These are phyloP conservation scores for Tupaia chinensis DNA, from an alignment of 2,113 vertebrate species.

Conservation along the genomic window DNA sequence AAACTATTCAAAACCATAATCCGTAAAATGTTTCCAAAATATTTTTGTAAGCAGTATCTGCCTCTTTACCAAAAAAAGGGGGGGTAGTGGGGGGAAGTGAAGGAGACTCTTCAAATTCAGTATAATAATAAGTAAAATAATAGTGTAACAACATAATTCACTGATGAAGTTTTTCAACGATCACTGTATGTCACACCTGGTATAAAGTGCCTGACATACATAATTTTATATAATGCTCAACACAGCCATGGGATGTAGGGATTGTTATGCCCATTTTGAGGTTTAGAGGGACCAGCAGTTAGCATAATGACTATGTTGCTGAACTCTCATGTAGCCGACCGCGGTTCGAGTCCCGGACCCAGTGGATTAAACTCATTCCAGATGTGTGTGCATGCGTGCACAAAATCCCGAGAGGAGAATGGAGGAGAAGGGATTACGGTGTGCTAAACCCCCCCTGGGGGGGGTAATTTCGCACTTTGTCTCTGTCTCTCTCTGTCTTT, in stretches of 20 bases:
- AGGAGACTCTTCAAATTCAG: background rate
- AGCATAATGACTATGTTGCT: no score
- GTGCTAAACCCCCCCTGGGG: no score
- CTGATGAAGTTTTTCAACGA: background rate
- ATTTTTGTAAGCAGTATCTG: background rate
- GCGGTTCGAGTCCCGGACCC: no score
- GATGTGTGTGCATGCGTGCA: no score
- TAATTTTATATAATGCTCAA: background rate
- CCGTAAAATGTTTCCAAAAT: background rate
- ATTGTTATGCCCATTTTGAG: background rate
- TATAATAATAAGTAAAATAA: conserved; percentile 41
- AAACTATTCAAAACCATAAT: background rate
- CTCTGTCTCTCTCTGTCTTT: no score
- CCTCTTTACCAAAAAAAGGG: background rate
- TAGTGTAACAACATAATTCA: background rate
- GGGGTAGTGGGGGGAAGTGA: no score
- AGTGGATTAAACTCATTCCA: no score
- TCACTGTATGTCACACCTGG: background rate
- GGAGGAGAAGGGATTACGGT: no score
- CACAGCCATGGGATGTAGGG: background rate
- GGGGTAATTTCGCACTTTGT: no score
- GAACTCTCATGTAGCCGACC: no score
- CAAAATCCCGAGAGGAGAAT: no score
- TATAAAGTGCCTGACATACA: background rate
- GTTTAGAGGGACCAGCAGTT: background rate